phyloP scores from a whole-genome alignment of 2,888 invertebrate species.

The Melinaea menophilus region DNA sequence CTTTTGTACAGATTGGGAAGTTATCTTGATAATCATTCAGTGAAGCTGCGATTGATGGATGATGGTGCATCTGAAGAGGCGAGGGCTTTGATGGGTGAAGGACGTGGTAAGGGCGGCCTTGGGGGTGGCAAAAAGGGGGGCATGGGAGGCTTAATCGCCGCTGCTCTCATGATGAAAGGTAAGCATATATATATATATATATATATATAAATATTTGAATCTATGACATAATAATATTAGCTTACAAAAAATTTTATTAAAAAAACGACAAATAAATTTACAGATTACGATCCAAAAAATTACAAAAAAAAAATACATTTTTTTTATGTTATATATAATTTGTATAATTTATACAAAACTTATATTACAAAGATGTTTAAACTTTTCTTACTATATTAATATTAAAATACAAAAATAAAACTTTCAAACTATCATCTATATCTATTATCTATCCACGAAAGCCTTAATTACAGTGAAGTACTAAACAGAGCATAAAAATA shows the following conservation, averaged over 20 bases:
- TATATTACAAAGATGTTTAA: not conserved
- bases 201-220: no score
- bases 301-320: no score
- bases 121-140: constrained; percentile 71
- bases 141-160: constrained; percentile 71
- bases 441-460: not conserved
- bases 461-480: constrained; percentile 7
- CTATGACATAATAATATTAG: no score
- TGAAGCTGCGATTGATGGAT: constrained; percentile 84
- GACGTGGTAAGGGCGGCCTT: constrained; percentile 70
- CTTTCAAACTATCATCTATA: not conserved
- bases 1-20: constrained; percentile 83
- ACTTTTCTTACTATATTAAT: not conserved
- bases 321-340: no score
- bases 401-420: not conserved
- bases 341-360: no score
- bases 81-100: constrained; percentile 75
- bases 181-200: constrained; percentile 35
- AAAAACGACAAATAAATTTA: no score
- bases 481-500: constrained; percentile 46
- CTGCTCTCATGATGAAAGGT: constrained; percentile 81
- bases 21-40: constrained; percentile 84
- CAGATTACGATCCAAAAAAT: no score
- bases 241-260: no score
- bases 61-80: constrained; percentile 79